These are phyloP conservation scores for Camptogramma bilineatum DNA, from an alignment of 2,888 invertebrate species.

Conservation along the genomic window DNA sequence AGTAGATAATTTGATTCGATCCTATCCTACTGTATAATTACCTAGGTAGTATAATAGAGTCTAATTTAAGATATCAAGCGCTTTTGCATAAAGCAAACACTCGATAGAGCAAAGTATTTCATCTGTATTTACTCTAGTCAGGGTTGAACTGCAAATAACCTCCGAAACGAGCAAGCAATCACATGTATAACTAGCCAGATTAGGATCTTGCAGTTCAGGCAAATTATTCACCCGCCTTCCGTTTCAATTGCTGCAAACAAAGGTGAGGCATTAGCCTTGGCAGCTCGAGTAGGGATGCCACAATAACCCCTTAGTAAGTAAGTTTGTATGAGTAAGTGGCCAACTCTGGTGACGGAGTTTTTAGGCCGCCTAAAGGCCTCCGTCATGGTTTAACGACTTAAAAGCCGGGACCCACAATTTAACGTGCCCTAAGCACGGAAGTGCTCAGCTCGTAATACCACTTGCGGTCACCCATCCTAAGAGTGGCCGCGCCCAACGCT, in stretches of 20 bases:
- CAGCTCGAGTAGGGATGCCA: constrained; percentile 28
- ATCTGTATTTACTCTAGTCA: constrained; percentile 8
- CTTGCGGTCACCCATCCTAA: too few species aligned
- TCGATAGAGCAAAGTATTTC: neutral
- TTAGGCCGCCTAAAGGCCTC: too few species aligned
- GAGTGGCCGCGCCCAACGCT: too few species aligned
- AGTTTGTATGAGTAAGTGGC: too few species aligned
- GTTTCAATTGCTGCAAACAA: constrained; percentile 43
- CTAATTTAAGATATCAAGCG: too few species aligned
- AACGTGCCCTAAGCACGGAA: too few species aligned
- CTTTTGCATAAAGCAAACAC: too few species aligned
- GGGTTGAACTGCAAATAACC: constrained; percentile 19
- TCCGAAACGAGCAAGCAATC: constrained; percentile 33
- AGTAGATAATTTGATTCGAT: neutral
- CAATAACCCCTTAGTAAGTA: neutral
- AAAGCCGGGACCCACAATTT: too few species aligned
- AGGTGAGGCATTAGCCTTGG: constrained; percentile 39
- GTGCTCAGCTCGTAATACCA: too few species aligned
- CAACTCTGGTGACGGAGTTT: too few species aligned
- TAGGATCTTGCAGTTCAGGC: constrained; percentile 28
- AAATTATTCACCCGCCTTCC: constrained; percentile 46
- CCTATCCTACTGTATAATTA: neutral
- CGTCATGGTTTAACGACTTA: too few species aligned
- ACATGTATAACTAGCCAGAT: constrained; percentile 33
- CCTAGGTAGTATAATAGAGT: too few species aligned